Evolutionary conservation across 2,797 vertebrate species (phyloP).

Genomic region (Emys orbicularis): DNA sequence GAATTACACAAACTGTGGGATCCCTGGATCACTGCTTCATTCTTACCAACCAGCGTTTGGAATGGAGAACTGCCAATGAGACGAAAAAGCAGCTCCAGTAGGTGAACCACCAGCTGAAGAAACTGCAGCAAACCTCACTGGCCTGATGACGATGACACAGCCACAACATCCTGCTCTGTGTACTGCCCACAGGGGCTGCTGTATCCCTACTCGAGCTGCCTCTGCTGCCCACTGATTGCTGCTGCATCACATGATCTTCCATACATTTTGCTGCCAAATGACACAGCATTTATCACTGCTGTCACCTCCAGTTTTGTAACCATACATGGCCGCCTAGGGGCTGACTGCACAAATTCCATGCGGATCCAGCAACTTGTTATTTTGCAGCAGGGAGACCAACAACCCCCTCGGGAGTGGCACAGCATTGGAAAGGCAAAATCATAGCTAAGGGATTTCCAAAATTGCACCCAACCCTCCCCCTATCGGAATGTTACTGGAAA

Average conservation of each 20-base stretch:
- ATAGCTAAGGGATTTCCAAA: rapidly evolving
- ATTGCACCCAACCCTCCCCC: neutral
- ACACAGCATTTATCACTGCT: neutral
- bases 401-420: neutral
- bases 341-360: neutral
- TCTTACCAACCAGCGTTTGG: neutral
- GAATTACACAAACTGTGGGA: neutral
- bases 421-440: neutral
- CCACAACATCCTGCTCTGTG: rapidly evolving
- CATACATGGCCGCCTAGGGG: neutral
- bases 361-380: rapidly evolving
- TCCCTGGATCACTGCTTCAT: neutral
- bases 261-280: neutral
- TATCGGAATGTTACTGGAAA: rapidly evolving
- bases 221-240: neutral
- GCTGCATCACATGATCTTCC: neutral
- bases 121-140: neutral
- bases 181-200: neutral
- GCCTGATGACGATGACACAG: neutral
- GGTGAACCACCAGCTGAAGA: neutral
- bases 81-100: neutral
- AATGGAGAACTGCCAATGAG: neutral
- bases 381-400: neutral
- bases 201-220: rapidly evolving
- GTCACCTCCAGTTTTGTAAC: neutral